These are phyloP conservation scores for Notoglanidium macrostoma DNA, from an alignment of 2,797 vertebrate species.

Conservation along the genomic window DNA sequence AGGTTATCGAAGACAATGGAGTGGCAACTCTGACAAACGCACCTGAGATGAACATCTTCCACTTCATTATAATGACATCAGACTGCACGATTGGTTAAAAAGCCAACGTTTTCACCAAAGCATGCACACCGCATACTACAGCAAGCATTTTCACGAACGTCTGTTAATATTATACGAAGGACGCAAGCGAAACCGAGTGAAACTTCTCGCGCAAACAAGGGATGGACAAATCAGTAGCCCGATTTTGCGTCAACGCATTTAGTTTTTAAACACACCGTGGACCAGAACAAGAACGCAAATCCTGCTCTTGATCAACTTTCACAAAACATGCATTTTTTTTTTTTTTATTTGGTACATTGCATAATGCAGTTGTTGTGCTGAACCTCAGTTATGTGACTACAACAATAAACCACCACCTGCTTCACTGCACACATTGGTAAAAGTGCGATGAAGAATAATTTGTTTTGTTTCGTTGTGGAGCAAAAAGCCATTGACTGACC, in stretches of 20 bases:
- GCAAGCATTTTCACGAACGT: constrained; percentile 48
- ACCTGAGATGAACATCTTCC: background rate
- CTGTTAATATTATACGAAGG: background rate
- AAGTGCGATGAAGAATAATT: background rate
- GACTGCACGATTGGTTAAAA: constrained; percentile 41
- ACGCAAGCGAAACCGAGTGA: background rate
- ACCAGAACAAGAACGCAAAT: background rate
- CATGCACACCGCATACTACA: constrained; percentile 56
- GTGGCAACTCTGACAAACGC: background rate
- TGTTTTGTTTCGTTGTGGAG: background rate
- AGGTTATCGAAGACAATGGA: background rate
- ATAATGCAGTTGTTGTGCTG: background rate
- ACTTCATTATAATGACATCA: constrained; percentile 28
- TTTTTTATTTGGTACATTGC: background rate
- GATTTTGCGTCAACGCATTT: background rate
- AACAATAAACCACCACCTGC: background rate
- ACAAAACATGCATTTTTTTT: background rate
- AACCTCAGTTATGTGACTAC: background rate
- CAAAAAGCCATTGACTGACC: background rate
- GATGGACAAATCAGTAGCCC: background rate
- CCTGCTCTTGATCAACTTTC: background rate
- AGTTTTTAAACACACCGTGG: too few relatives aligned
- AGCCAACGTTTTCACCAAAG: constrained; percentile 42
- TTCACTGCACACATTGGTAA: background rate
- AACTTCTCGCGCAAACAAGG: background rate